Percentiles rank a stretch among this genome's conserved stretches.
phyloP scores from a whole-genome alignment of 2,113 vertebrate genomes.

The Hoplias malabaricus region DNA sequence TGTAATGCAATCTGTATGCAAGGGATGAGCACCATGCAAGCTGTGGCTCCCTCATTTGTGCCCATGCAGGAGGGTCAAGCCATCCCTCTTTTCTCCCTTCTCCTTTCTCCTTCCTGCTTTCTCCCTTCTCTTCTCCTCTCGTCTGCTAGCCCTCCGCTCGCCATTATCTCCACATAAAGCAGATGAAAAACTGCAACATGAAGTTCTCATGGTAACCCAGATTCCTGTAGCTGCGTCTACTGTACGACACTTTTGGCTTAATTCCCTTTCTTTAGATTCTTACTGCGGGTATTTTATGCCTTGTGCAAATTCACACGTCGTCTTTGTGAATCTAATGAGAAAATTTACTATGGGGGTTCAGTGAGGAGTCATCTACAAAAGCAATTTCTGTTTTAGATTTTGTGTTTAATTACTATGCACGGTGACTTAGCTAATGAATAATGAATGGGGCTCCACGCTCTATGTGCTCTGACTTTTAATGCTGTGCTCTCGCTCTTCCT shows the following conservation, averaged over 20 bases:
- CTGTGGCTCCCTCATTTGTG: constrained; percentile 57
- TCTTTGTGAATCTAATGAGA: constrained; percentile 18
- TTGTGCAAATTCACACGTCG: constrained; percentile 2
- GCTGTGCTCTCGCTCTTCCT: constrained; percentile 55
- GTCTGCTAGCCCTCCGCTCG: constrained; percentile 35
- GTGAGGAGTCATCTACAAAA: constrained; percentile 58
- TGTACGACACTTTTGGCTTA: background rate
- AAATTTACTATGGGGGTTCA: constrained; percentile 55
- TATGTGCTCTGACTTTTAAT: constrained; percentile 79
- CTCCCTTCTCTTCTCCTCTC: constrained; percentile 52
- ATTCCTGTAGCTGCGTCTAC: background rate
- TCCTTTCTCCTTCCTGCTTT: no score
- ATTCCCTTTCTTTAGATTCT: background rate
- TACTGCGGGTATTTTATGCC: background rate
- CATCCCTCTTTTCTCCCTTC: constrained; percentile 28
- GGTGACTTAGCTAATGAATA: constrained; percentile 79
- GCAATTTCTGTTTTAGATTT: constrained; percentile 68
- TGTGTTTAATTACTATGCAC: constrained; percentile 79
- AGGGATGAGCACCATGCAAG: constrained; percentile 57
- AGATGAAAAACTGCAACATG: constrained; percentile 1
- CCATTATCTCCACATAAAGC: constrained; percentile 44
- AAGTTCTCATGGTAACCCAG: constrained; percentile 39
- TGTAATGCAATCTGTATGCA: constrained; percentile 72
- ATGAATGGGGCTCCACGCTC: constrained; percentile 75
- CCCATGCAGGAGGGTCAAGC: constrained; percentile 43